phyloP scores from a whole-genome alignment of 2,888 invertebrate species.

The Leptopilina myrica region DNA sequence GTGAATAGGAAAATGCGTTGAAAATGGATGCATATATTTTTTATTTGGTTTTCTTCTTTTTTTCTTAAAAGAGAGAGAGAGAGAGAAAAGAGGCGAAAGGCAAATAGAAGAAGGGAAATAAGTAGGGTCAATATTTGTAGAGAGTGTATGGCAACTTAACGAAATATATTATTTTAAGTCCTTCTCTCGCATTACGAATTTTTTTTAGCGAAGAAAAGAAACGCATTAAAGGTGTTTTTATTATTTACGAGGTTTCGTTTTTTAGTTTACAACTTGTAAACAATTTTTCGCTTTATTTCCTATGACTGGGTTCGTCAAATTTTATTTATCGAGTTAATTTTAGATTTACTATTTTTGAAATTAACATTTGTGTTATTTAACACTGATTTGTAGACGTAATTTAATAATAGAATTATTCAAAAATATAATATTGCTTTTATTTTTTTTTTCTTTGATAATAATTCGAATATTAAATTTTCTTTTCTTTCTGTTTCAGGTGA shows the following conservation, averaged over 20 bases:
- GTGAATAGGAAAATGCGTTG: background rate
- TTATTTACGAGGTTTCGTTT: background rate
- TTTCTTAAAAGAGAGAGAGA: background rate
- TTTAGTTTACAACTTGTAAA: too few relatives aligned
- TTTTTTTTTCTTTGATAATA: too few relatives aligned
- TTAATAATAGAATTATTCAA: too few relatives aligned
- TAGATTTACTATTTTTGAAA: too few relatives aligned
- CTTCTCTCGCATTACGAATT: background rate
- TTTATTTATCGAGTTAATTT: too few relatives aligned
- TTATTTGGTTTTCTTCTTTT: background rate
- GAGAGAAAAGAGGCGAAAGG: background rate
- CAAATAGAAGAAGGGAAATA: background rate
- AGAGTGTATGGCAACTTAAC: constrained; percentile 2
- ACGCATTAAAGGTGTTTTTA: background rate
- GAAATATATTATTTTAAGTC: constrained; percentile 5
- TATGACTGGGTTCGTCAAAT: too few relatives aligned
- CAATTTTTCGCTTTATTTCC: too few relatives aligned
- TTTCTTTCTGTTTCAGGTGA: too few relatives aligned
- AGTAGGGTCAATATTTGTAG: constrained; percentile 1
- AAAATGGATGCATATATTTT: background rate
- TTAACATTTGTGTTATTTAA: too few relatives aligned
- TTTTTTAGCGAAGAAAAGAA: background rate
- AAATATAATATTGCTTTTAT: too few relatives aligned
- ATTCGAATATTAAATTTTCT: too few relatives aligned
- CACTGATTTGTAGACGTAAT: too few relatives aligned